These are phyloP conservation scores for Clarias gariepinus DNA, from an alignment of 2,113 vertebrate genomes.

Conservation along the genomic window DNA sequence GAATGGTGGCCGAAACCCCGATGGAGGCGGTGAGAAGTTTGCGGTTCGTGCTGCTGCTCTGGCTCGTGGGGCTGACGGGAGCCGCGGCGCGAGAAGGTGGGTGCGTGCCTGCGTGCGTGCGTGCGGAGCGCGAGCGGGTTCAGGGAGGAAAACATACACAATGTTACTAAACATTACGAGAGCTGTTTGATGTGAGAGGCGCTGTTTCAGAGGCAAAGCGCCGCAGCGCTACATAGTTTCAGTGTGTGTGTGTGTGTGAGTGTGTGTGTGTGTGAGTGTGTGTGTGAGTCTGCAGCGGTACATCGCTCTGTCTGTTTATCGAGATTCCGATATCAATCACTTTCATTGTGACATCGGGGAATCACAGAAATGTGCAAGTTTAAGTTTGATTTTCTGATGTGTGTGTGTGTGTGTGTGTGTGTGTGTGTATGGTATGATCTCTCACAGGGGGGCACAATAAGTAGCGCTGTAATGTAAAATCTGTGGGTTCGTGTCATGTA, in stretches of 20 bases:
- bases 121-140: not conserved
- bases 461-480: not conserved
- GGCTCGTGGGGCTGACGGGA: constrained; percentile 67
- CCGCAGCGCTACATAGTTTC: not conserved
- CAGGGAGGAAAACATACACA: not conserved
- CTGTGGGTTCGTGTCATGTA: not conserved
- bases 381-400: not conserved
- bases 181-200: not conserved
- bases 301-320: not conserved
- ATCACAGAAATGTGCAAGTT: not conserved
- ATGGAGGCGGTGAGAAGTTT: constrained; percentile 77
- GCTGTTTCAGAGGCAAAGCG: not conserved
- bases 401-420: not conserved
- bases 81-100: constrained; percentile 74
- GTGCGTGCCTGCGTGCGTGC: constrained; percentile 43
- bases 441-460: not conserved
- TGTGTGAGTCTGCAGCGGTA: not conserved
- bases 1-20: constrained; percentile 58
- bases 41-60: constrained; percentile 67
- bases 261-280: too few species aligned
- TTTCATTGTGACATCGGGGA: not conserved
- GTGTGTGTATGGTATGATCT: not conserved
- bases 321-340: not conserved
- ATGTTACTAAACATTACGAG: not conserved
- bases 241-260: too few species aligned